These are phyloP conservation scores for Euglossa dilemma DNA, from an alignment of 1,140 invertebrate genomes.

Conservation along the genomic window DNA sequence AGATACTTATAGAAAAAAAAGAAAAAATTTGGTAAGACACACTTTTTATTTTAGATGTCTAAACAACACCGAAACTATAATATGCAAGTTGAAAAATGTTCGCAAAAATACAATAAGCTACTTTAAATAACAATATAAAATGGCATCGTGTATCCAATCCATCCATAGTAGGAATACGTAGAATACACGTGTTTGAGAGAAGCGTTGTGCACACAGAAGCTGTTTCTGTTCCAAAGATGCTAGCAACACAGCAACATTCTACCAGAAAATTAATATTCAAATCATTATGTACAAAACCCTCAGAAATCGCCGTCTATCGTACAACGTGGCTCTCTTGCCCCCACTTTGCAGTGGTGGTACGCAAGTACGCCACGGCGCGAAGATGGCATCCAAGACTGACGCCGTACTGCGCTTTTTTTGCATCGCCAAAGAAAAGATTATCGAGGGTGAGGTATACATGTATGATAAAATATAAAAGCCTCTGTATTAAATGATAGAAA, in stretches of 20 bases:
- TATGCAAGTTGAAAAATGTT: background rate
- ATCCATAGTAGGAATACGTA: slow-evolving; percentile 42
- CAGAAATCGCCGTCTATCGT: slow-evolving; percentile 48
- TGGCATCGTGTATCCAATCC: slow-evolving; percentile 68
- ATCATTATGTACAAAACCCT: slow-evolving; percentile 25
- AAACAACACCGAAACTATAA: background rate
- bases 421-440: slow-evolving; percentile 47
- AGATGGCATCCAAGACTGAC: slow-evolving; percentile 80
- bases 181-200: slow-evolving; percentile 60
- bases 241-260: background rate
- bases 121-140: slow-evolving; percentile 62
- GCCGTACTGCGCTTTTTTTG: slow-evolving; percentile 73
- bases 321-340: slow-evolving; percentile 73
- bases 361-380: slow-evolving; percentile 74
- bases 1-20: background rate
- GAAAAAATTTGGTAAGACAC: background rate
- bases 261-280: slow-evolving; percentile 14
- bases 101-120: slow-evolving; percentile 12
- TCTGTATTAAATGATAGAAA: background rate
- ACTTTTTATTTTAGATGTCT: background rate
- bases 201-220: slow-evolving; percentile 31
- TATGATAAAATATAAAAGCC: background rate
- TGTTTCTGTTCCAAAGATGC: background rate
- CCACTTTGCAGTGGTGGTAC: slow-evolving; percentile 65
- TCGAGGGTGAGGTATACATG: slow-evolving; percentile 42